phyloP scores from a whole-genome alignment of 2,888 invertebrate species.

The Troilus luridus region DNA sequence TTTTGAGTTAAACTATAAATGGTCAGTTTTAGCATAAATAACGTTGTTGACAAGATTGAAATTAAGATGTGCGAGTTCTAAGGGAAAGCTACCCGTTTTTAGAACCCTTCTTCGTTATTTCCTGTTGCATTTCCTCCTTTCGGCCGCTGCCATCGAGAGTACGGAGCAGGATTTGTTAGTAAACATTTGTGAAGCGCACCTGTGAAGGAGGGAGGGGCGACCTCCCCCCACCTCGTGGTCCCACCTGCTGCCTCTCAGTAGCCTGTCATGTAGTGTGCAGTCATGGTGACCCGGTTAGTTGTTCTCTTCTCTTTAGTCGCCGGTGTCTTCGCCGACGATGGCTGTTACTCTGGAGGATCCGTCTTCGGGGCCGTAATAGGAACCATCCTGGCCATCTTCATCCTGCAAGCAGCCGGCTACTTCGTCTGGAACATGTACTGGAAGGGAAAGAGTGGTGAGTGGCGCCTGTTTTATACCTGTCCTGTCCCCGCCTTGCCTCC shows the following conservation, averaged over 20 bases:
- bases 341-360: slow-evolving; percentile 58
- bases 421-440: slow-evolving; percentile 60
- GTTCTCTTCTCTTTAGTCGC: slow-evolving; percentile 5
- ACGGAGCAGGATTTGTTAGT: neutral
- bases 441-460: slow-evolving; percentile 60
- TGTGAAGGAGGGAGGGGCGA: neutral
- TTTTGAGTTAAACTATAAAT: too few relatives aligned
- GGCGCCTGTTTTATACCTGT: slow-evolving; percentile 43
- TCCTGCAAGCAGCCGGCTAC: slow-evolving; percentile 54
- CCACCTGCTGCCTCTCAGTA: neutral
- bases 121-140: neutral
- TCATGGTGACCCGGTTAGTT: neutral
- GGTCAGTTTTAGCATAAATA: too few relatives aligned
- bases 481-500: neutral
- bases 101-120: neutral
- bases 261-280: slow-evolving; percentile 48
- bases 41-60: too few relatives aligned
- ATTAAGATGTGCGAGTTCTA: too few relatives aligned
- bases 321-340: slow-evolving; percentile 22
- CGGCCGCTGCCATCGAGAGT: neutral
- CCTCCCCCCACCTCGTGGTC: neutral
- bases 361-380: slow-evolving; percentile 54
- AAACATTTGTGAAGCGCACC: neutral
- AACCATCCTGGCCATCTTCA: slow-evolving; percentile 48
- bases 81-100: neutral